A percentile compares a stretch with the other conserved stretches of the same genome.
phyloP scores from a whole-genome alignment of 2,888 invertebrate species.

The Rhagonycha lutea region DNA sequence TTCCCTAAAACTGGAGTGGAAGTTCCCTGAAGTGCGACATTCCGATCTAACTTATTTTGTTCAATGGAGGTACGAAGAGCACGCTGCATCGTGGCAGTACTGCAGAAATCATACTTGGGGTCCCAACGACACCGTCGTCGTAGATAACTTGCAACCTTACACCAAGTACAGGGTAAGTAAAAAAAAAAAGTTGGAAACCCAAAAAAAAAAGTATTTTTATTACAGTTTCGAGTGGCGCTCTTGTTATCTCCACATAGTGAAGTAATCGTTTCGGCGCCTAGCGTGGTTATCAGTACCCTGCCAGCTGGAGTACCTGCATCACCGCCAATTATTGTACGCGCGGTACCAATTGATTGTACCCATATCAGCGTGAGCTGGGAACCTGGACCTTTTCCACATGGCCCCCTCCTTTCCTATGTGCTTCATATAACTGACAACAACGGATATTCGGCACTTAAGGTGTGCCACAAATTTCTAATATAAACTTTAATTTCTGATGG shows the following conservation, averaged over 20 bases:
- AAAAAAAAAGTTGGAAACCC: background rate
- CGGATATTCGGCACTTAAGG: constrained; percentile 54
- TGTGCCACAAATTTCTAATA: constrained; percentile 37
- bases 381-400: constrained; percentile 84
- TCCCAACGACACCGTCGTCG: constrained; percentile 63
- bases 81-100: constrained; percentile 79
- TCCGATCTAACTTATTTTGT: constrained; percentile 63
- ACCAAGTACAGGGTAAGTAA: constrained; percentile 82
- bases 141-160: constrained; percentile 82
- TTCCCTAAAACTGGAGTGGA: constrained; percentile 81
- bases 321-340: constrained; percentile 73
- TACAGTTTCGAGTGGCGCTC: constrained; percentile 85
- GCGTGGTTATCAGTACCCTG: constrained; percentile 75
- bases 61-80: constrained; percentile 76
- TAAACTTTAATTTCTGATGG: background rate
- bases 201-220: constrained; percentile 9
- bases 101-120: constrained; percentile 75
- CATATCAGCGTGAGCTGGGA: constrained; percentile 88
- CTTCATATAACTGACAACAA: constrained; percentile 65
- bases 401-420: constrained; percentile 85
- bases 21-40: constrained; percentile 60
- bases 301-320: constrained; percentile 77
- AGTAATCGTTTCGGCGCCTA: constrained; percentile 69
- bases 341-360: constrained; percentile 78
- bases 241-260: constrained; percentile 72